Base-by-base conservation (phyloP, 2,113 vertebrate genomes). In the Pholis gunnellus region DNA sequence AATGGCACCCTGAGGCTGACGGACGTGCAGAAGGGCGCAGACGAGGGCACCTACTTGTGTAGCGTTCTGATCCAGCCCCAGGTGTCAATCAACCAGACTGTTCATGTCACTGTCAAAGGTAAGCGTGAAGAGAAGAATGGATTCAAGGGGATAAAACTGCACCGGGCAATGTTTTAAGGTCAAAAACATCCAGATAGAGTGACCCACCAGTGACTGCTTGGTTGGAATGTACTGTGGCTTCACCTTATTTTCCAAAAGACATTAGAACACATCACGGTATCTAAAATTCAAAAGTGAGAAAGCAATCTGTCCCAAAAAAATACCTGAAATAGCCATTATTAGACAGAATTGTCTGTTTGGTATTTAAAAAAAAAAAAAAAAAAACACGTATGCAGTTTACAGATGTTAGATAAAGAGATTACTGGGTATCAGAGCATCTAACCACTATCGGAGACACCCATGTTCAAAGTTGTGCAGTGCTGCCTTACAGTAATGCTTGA, bases 81-180 rank as follows among this genome's bases (percentile, higher is more conserved):
- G 94, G 96, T 98, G 78, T 99, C 97, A 89, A 99, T 99, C 95
- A 98, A 97, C 95, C 97, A 99, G 95, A 99, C 97, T 0, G 97
- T 99, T 87, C 97, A 99, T 0, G 97, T 99, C 93, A 96, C 97
- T 0, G 98, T 99, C 83, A 99, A 99, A 98, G 98, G 98, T 99
- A 89, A 93, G 95, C 11, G 2, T 56, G 13, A 63, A 59, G 14
- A 44, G 18, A 72, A 50, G 44, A 68, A 72, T 36, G 38, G 11
- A 65, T 48, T 72, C 42, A 63, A 50, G 61, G 27, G 17, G 15
- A 31, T 61, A 29, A 22, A 54, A 15, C 5, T 46, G 22, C 52
- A 75, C 6, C 42, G 15, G 48, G 29, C 46, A 40, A n/a, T 50
- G n/a, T 78, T 75, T 66, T 60, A 14, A 54, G 27, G 22, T n/a